Evolutionary conservation across 2,888 invertebrate genomes (phyloP).

Genomic region (Ormyrus rosae): DNA sequence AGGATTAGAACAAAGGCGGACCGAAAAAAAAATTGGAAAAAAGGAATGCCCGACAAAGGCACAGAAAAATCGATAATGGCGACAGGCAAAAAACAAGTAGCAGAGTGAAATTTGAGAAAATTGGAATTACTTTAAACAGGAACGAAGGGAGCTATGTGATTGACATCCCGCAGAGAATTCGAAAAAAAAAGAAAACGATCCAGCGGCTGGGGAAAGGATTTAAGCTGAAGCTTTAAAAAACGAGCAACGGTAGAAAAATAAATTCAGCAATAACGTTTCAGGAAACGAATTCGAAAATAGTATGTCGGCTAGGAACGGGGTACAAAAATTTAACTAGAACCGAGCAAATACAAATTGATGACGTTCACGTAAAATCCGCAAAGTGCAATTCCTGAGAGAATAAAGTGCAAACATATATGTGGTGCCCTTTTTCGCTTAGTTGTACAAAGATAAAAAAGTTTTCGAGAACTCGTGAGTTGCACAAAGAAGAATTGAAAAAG

Average conservation of each 20-base stretch:
- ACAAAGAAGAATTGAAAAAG: no score
- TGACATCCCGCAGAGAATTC: neutral
- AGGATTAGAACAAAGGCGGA: conserved; percentile 29
- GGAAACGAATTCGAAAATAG: conserved; percentile 13
- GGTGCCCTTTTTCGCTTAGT: neutral
- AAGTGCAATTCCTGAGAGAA: neutral
- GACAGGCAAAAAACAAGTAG: neutral
- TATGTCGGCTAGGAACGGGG: no score
- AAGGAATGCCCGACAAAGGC: conserved; percentile 4
- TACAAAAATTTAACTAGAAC: conserved; percentile 9
- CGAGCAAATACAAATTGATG: neutral
- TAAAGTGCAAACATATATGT: neutral
- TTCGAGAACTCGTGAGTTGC: no score
- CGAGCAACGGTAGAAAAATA: conserved; percentile 15
- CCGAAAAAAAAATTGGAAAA: neutral
- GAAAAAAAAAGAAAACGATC: neutral
- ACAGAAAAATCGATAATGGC: conserved; percentile 26
- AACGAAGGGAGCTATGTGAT: conserved; percentile 15
- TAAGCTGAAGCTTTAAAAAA: neutral
- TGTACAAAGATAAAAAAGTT: neutral
- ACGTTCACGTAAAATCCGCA: neutral
- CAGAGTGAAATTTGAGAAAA: conserved; percentile 25
- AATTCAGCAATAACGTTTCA: conserved; percentile 1
- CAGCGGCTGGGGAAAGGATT: neutral
- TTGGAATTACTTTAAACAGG: conserved; percentile 31